Evolutionary conservation across 1,140 invertebrate genomes (phyloP), one percentile per base, ranked within the genome.

Genomic region (Microplitis demolitor): DNA sequence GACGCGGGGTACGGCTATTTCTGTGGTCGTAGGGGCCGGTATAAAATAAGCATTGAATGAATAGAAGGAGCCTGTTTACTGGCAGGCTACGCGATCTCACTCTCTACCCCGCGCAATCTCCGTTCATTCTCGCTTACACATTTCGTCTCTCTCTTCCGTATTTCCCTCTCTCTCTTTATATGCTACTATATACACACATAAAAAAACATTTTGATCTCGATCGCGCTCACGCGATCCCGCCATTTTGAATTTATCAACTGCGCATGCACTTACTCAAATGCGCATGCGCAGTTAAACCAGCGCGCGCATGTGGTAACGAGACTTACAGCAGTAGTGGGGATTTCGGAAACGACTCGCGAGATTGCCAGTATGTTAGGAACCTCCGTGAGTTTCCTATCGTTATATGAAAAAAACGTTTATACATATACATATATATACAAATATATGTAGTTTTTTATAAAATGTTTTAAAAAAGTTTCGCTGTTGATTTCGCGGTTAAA

Each of bases 31-130:
- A 78, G 74, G 78, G 78, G 75, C 79, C 73, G 78, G 82, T 82
- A 80, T 82, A 83, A 84, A 83, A 84, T 83, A 83, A 83, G 80
- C 82, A 78, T 78, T 85, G 83, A 84, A 86, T 85, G 84, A 86
- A 45, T 45, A 45, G 39, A 45, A 86, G 81, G 78, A 83, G 84
- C 79, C 83, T 83, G 79, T 84, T 83, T 83, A 84, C 84, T 80
- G 80, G 82, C 82, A 81, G 78, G 80, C 82, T 83, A 84, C 83
- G 82, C 83, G 80, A 85, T 64, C 8, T 3, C 11, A 9, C 39
- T 45, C 39, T 45, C 11, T 9, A 45, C 39, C 39, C 39, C 39
- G 39, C 8, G 6, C 39, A 45, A 45, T 24, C 78, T 66, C 71
- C 72, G 71, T 69, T 60, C 71, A 74, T 77, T 73, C 70, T 24